Evolutionary conservation across 2,888 invertebrate species (phyloP), one percentile per base, ranked within the genome.

Genomic region (Agrenia bidenticulata): DNA sequence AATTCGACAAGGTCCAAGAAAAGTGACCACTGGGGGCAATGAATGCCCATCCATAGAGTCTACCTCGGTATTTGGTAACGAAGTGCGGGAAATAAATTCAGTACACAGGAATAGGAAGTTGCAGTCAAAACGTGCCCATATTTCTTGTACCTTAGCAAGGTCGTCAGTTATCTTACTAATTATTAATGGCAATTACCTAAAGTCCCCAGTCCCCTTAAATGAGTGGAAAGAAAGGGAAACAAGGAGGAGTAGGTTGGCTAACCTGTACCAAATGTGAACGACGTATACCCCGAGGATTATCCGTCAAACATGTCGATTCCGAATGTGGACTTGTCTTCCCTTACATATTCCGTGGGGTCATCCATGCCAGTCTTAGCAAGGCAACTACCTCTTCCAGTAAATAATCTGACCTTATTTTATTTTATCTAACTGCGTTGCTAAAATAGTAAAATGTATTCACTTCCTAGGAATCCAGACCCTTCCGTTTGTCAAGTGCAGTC

Each of bases 251-350:
- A 26, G 61, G 62, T 0, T 74, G 73, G 73, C 65, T 63, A 45
- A 57, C 65, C 19, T 74, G 74, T 51, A 53, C 69, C 0, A 72
- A 70, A 57, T 74, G 74, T 56, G 55, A 61, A 15, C 60, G 62
- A 32, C 54, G 67, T 51, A 45, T 74, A 15, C 55, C 69, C 2
- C 57, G 72, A 27, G 56, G 61, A 17, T 53, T 65, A 15, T 55
- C 61, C n/a, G 58, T 66, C 11, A 74, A 73, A 56, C 74, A 74
- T 42, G 39, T 58, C 27, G 69, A 69, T 1, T 57, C 63, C 19
- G 61, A 63, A 65, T 64, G 68, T 61, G 63, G 60, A 2, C n/a
- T 63, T n/a, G 60, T 73, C 1, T 70, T 64, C 42, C 73, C 74
- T 0, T 65, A 63, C 45, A 55, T 74, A 23, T 63, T 66, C 27